phyloP scores from a whole-genome alignment of 2,113 vertebrate species.

The Emydocephalus ijimae region DNA sequence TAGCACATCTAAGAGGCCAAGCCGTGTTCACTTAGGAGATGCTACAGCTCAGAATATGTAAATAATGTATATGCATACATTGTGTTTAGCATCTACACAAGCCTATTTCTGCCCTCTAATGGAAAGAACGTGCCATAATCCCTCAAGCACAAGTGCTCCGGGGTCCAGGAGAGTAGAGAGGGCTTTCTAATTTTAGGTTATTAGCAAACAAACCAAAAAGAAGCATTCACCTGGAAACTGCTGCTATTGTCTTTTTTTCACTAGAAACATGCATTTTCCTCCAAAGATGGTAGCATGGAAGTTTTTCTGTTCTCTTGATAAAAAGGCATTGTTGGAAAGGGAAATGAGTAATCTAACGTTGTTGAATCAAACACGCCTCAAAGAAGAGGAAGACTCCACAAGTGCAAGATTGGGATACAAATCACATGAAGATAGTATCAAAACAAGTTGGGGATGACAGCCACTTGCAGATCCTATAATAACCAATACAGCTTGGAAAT shows the following conservation, averaged over 20 bases:
- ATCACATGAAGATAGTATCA: background rate
- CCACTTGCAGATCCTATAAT: background rate
- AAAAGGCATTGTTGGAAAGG: background rate
- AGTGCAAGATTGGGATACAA: background rate
- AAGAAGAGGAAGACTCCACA: background rate
- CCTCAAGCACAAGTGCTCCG: background rate
- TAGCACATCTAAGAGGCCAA: background rate
- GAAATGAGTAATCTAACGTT: background rate
- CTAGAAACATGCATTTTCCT: accelerated
- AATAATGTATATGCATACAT: background rate
- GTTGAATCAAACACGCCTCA: background rate
- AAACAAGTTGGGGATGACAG: background rate
- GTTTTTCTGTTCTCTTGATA: background rate
- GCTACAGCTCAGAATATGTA: accelerated
- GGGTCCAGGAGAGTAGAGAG: background rate
- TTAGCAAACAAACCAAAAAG: background rate
- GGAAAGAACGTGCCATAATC: background rate
- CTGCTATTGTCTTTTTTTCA: background rate
- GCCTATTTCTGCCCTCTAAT: conserved; percentile 42
- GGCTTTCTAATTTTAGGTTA: background rate
- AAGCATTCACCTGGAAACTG: background rate
- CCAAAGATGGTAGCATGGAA: background rate
- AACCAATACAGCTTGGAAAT: background rate
- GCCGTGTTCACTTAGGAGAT: background rate
- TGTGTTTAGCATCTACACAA: background rate